A percentile compares a stretch with the other conserved stretches of the same genome.
phyloP scores from a whole-genome alignment of 2,888 invertebrate genomes.

The Capitulum mitella region DNA sequence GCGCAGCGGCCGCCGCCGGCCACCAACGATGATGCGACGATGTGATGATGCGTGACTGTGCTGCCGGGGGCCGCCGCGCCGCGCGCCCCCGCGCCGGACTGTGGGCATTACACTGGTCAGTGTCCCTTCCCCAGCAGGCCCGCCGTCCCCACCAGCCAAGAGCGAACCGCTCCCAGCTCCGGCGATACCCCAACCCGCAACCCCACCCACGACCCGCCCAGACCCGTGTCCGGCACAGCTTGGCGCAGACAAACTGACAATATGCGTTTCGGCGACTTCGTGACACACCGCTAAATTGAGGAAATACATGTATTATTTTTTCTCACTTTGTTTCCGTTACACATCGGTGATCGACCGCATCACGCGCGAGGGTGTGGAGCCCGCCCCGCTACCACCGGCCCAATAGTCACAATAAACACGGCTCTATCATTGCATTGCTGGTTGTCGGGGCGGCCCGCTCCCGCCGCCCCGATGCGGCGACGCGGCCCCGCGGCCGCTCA shows the following conservation, averaged over 20 bases:
- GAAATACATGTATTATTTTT: constrained; percentile 18
- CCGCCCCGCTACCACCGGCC: background rate
- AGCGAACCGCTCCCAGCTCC: background rate
- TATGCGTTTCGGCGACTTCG: background rate
- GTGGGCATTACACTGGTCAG: constrained; percentile 8
- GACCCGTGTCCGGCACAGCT: background rate
- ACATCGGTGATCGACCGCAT: no score
- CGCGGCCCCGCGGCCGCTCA: constrained; percentile 4
- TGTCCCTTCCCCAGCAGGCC: background rate
- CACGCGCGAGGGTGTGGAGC: no score
- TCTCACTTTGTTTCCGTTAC: background rate
- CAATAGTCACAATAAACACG: background rate
- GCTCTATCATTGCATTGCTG: background rate
- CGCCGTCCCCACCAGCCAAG: background rate
- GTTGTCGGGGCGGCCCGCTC: background rate
- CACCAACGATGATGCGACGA: background rate
- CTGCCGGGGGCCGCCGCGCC: no score
- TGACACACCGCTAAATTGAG: background rate
- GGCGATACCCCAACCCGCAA: no score
- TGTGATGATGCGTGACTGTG: background rate
- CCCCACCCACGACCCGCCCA: background rate
- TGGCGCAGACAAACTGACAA: background rate
- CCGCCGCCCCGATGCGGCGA: background rate
- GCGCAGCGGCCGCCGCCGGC: background rate
- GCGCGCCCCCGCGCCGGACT: background rate